Evolutionary conservation across 2,113 vertebrate genomes (phyloP).

Genomic region (Podarcis cretensis): DNA sequence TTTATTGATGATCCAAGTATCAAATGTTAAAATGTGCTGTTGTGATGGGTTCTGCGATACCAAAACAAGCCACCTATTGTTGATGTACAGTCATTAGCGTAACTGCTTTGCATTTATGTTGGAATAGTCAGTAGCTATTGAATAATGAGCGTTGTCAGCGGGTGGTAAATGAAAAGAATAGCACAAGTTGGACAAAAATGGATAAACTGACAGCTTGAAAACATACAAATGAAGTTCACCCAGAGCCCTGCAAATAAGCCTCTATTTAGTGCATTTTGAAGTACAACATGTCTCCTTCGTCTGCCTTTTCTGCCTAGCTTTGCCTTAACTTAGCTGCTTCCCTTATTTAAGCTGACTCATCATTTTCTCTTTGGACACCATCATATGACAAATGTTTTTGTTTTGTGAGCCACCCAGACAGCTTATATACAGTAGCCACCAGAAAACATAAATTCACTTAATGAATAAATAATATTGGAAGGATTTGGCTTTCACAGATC

Average conservation of each 20-base stretch:
- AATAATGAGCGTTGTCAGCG: slow-evolving; percentile 18
- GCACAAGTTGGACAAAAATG: slow-evolving; percentile 13
- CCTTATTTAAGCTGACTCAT: background rate
- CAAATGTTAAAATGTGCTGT: slow-evolving; percentile 28
- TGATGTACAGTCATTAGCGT: slow-evolving; percentile 26
- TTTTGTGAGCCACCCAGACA: background rate
- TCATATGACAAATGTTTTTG: background rate
- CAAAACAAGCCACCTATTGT: slow-evolving; percentile 32
- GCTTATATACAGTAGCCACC: no score
- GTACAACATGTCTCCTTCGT: background rate
- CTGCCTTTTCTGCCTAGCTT: background rate
- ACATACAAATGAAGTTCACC: slow-evolving; percentile 29
- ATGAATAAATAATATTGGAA: no score
- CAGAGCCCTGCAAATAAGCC: background rate
- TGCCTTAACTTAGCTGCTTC: background rate
- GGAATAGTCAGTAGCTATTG: slow-evolving; percentile 26
- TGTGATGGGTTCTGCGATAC: slow-evolving; percentile 1
- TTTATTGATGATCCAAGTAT: slow-evolving; percentile 12
- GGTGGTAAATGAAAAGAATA: slow-evolving; percentile 37
- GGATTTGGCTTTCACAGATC: background rate
- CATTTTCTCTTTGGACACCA: background rate
- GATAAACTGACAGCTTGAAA: slow-evolving; percentile 7
- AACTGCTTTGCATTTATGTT: slow-evolving; percentile 35
- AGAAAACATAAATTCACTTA: no score
- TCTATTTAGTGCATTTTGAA: background rate